Evolutionary conservation across 2,797 vertebrate genomes (phyloP).

Genomic region (Pipistrellus pipistrellus): DNA sequence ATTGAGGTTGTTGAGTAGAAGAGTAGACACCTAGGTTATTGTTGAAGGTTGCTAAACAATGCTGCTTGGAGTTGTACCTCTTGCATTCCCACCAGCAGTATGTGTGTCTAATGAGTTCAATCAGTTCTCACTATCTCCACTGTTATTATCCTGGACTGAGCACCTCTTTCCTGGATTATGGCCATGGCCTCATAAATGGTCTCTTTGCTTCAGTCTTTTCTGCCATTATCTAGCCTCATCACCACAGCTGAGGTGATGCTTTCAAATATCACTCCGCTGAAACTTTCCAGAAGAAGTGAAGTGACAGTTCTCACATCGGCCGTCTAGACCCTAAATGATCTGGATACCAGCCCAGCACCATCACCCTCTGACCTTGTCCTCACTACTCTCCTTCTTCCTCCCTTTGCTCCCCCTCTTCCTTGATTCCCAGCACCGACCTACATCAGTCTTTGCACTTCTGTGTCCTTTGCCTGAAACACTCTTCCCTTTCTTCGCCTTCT

Average conservation of each 20-base stretch:
- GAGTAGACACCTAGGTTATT: background rate
- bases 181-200: background rate
- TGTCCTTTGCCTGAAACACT: background rate
- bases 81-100: background rate
- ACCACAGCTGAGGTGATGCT: background rate
- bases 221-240: background rate
- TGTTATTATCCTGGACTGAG: background rate
- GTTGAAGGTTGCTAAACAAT: background rate
- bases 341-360: background rate
- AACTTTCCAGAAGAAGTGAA: background rate
- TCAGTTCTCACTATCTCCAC: background rate
- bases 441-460: background rate
- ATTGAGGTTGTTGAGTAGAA: background rate
- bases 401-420: background rate
- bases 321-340: background rate
- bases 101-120: background rate
- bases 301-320: background rate
- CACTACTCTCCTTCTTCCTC: background rate
- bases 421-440: background rate
- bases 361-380: background rate
- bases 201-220: background rate
- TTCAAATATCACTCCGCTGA: background rate
- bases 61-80: background rate
- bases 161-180: background rate
- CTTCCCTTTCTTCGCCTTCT: background rate